phyloP scores from a whole-genome alignment of 2,113 vertebrate species.

The Ammodytes dubius region DNA sequence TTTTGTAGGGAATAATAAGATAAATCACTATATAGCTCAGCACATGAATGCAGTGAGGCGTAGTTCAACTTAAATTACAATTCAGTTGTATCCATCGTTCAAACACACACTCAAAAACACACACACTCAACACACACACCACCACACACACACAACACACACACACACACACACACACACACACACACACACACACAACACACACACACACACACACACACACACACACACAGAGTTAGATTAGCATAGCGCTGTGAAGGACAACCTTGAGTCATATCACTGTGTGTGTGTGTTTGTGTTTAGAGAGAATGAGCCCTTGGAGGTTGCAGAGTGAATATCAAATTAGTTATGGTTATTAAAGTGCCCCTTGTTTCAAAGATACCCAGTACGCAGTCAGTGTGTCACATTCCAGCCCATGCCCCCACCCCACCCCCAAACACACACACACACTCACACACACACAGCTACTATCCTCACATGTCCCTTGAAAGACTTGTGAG shows the following conservation, averaged over 20 bases:
- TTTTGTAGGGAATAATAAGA: constrained; percentile 17
- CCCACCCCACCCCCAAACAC: constrained; percentile 20
- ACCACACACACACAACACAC: no score
- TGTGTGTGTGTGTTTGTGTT: constrained; percentile 18
- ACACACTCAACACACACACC: no score
- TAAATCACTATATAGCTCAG: not conserved
- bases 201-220: no score
- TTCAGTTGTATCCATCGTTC: constrained; percentile 24
- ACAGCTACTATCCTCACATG: constrained; percentile 37
- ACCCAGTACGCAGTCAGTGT: constrained; percentile 18
- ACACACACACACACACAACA: no score
- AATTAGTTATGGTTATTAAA: constrained; percentile 60
- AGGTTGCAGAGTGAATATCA: constrained; percentile 55
- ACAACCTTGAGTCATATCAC: constrained; percentile 39
- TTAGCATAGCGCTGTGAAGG: constrained; percentile 48
- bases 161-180: no score
- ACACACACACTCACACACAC: constrained; percentile 23
- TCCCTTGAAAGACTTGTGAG: constrained; percentile 58
- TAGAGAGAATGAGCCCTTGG: constrained; percentile 11
- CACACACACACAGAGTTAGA: not conserved
- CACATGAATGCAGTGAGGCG: constrained; percentile 13
- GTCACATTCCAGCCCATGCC: not conserved
- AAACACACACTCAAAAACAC: constrained; percentile 4
- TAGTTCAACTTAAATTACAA: constrained; percentile 45
- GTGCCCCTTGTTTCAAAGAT: constrained; percentile 29